Evolutionary conservation across 2,888 invertebrate genomes (phyloP), one percentile per base, ranked within the genome.

Genomic region (Amiota mariae): DNA sequence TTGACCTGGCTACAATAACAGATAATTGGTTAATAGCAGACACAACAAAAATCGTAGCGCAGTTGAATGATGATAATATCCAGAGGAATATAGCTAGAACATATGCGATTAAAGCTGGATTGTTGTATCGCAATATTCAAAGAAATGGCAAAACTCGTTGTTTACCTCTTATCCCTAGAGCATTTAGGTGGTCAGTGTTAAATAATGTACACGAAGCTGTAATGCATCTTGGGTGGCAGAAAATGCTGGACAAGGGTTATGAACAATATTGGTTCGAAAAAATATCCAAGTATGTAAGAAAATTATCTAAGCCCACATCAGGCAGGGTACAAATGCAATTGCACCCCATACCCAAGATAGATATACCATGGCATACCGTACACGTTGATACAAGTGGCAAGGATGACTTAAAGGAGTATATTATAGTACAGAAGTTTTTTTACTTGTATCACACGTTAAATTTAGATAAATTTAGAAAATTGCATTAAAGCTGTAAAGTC

Each of bases 101-200:
- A 51, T 51, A 51, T 51, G n/a, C 2, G 54, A 6, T 51, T 11
- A 51, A 12, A 51, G n/a, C 13, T 51, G 54, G 54, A 51, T 51
- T 51, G 54, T 51, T 51, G 12, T 6, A 51, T 70, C 70, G 76
- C 1, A 76, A 75, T 59, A 73, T 74, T 11, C 73, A 76, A 73
- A 73, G 76, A 67, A 75, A 76, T 70, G 72, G 76, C 9, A 77
- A 70, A 75, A 73, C 77, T 61, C n/a, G 67, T 6, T 79, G 73
- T 51, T 73, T 77, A 15, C 79, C 76, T 13, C 61, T 77, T 20
- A 36, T 79, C 47, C 74, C 77, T 1, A 74, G 75, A 63, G 6
- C 71, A 6, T 75, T 77, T 54, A 76, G 70, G 66, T 77, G 75
- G 77, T 70, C 78, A 10, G 70, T 72, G 51, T 70, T 77, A 2